A percentile compares a stretch with the other conserved stretches of the same genome.
Conservation (phyloP, 2,888 invertebrate genomes). For the Colostygia pectinataria region DNA sequence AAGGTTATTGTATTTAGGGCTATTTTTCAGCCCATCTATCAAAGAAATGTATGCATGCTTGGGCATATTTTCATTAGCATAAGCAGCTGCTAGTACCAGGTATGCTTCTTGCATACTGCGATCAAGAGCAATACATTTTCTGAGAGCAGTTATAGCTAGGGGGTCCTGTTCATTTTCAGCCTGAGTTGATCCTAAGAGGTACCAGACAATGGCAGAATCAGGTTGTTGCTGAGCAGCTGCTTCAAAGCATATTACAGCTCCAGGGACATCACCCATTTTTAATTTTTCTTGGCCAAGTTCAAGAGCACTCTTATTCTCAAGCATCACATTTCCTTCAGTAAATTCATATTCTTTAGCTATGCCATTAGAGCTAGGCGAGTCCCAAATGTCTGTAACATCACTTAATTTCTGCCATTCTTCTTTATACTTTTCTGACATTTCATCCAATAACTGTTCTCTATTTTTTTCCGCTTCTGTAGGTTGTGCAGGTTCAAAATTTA, state of each 20-base stretch:
- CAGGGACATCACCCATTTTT: slow-evolving; percentile 94
- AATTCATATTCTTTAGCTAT: slow-evolving; percentile 88
- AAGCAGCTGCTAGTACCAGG: slow-evolving; percentile 95
- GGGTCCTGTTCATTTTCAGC: slow-evolving; percentile 99
- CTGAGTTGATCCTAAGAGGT: slow-evolving; percentile 93
- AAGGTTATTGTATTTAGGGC: slow-evolving; percentile 92
- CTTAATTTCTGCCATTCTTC: slow-evolving; percentile 92
- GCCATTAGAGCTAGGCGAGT: slow-evolving; percentile 78
- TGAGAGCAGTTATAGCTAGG: slow-evolving; percentile 94
- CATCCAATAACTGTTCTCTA: slow-evolving; percentile 70
- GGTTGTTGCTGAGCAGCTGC: slow-evolving; percentile 94
- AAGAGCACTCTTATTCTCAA: slow-evolving; percentile 89
- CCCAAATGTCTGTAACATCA: slow-evolving; percentile 86
- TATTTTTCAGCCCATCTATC: slow-evolving; percentile 89
- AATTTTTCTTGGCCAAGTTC: slow-evolving; percentile 93
- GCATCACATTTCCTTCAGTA: slow-evolving; percentile 93
- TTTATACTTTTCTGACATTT: slow-evolving; percentile 85
- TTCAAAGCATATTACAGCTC: slow-evolving; percentile 98
- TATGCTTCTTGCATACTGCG: slow-evolving; percentile 92
- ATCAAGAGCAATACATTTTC: slow-evolving; percentile 90
- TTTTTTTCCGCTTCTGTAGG: slow-evolving; percentile 62
- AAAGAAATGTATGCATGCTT: slow-evolving; percentile 93
- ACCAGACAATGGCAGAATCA: slow-evolving; percentile 92
- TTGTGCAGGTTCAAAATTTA: slow-evolving; percentile 74
- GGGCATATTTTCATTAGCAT: slow-evolving; percentile 97